Evolutionary conservation across 2,888 invertebrate genomes (phyloP).

Genomic region (Cremastinae sp.): DNA sequence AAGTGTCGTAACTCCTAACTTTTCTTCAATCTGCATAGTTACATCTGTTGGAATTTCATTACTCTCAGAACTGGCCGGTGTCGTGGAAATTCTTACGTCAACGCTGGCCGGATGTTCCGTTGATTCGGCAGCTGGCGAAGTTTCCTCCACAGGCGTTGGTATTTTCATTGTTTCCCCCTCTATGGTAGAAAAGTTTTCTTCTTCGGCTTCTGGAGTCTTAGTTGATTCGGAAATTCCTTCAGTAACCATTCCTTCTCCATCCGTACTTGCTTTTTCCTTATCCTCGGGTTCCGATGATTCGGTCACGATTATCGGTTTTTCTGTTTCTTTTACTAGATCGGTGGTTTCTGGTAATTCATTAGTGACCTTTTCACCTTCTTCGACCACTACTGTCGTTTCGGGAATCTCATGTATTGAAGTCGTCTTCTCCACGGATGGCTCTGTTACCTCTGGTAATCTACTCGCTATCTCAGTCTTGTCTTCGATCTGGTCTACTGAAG

Average conservation of each 20-base stretch:
- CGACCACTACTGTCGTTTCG: neutral
- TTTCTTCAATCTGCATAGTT: constrained; percentile 29
- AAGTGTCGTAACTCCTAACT: constrained; percentile 28
- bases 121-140: constrained; percentile 14
- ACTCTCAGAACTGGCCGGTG: constrained; percentile 4
- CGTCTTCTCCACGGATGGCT: constrained; percentile 1
- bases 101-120: neutral
- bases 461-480: constrained; percentile 14
- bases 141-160: constrained; percentile 11
- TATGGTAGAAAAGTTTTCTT: constrained; percentile 25
- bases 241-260: constrained; percentile 2
- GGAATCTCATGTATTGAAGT: neutral
- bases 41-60: neutral
- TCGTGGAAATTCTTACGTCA: constrained; percentile 10
- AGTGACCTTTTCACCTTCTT: neutral
- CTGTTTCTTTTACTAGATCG: neutral
- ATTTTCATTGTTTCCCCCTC: constrained; percentile 17
- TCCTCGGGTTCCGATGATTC: constrained; percentile 1
- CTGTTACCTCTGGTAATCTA: constrained; percentile 1
- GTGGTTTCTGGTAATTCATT: constrained; percentile 8
- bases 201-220: constrained; percentile 20
- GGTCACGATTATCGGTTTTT: neutral
- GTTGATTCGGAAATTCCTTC: constrained; percentile 29
- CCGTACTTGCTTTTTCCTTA: neutral
- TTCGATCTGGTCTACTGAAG: neutral